These are phyloP conservation scores for Gymnocephalus cernua DNA, from an alignment of 2,113 vertebrate species.

Conservation along the genomic window DNA sequence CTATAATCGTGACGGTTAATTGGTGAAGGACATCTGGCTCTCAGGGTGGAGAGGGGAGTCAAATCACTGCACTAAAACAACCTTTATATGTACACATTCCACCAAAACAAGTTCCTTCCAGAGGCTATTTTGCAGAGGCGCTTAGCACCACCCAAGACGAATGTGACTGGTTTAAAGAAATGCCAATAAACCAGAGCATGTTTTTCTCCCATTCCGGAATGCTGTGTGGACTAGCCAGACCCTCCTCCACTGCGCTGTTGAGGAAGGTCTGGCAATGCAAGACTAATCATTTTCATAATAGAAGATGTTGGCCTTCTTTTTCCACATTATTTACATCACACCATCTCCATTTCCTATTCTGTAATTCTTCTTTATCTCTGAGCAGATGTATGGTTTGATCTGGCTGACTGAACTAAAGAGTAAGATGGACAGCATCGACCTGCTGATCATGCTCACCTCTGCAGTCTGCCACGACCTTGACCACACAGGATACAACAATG, in stretches of 20 bases:
- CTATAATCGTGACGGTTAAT: not conserved
- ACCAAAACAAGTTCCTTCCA: no score
- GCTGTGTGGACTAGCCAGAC: no score
- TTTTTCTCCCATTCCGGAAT: no score
- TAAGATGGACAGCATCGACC: conserved; percentile 82
- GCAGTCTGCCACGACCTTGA: conserved; percentile 87
- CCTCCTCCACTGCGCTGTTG: no score
- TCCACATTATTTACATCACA: not conserved
- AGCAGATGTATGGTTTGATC: conserved; percentile 87
- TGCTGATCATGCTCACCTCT: conserved; percentile 86
- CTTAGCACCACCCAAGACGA: no score
- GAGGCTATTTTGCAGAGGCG: no score
- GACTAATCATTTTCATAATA: not conserved
- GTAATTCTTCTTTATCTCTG: not conserved
- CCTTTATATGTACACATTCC: no score
- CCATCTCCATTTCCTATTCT: not conserved
- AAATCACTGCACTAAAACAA: not conserved
- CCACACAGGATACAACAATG: conserved; percentile 88
- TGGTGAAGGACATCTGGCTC: conserved; percentile 18
- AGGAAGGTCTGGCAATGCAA: no score
- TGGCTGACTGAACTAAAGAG: conserved; percentile 85
- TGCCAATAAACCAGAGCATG: no score
- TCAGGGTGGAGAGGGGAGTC: not conserved
- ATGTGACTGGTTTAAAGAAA: no score
- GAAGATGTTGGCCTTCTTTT: not conserved